Percentiles rank a stretch among this genome's conserved stretches.
Conservation (phyloP, 2,888 invertebrate species). For the Drosophila hawaiiensis region DNA sequence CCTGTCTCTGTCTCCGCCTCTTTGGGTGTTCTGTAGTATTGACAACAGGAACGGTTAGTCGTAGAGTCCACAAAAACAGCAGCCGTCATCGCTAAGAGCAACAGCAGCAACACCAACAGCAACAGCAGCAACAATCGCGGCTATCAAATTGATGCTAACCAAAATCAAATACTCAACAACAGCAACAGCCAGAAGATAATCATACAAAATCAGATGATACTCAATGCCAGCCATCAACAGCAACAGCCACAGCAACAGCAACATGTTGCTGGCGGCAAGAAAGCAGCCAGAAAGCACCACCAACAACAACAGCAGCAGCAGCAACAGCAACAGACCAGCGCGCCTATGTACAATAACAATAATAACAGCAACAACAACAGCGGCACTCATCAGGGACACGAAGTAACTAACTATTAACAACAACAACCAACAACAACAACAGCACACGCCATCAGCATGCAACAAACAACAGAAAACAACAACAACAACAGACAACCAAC, state of each 20-base stretch:
- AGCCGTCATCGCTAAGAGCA: conserved; percentile 71
- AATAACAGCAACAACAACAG: conserved; percentile 53
- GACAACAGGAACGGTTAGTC: conserved; percentile 85
- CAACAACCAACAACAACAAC: conserved; percentile 58
- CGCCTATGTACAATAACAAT: conserved; percentile 70
- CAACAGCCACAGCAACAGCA: conserved; percentile 71
- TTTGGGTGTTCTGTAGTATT: conserved; percentile 76
- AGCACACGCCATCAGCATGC: conserved; percentile 62
- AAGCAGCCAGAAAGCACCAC: conserved; percentile 72
- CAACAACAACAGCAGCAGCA: conserved; percentile 63
- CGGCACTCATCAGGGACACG: conserved; percentile 75
- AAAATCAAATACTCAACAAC: conserved; percentile 84
- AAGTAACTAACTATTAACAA: conserved; percentile 82
- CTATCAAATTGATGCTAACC: conserved; percentile 79
- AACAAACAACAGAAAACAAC: conserved; percentile 44
- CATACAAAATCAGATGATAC: conserved; percentile 84
- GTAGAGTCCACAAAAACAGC: conserved; percentile 75
- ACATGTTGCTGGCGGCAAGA: conserved; percentile 64
- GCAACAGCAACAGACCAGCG: conserved; percentile 69
- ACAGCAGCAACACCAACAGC: conserved; percentile 83
- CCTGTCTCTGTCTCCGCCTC: neutral
- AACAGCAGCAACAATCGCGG: conserved; percentile 86
- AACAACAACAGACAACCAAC: conserved; percentile 38
- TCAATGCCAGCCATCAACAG: conserved; percentile 82
- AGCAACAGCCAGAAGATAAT: conserved; percentile 82